Evolutionary conservation across 1,140 invertebrate species (phyloP).

Genomic region (Pristionchus pacificus): DNA sequence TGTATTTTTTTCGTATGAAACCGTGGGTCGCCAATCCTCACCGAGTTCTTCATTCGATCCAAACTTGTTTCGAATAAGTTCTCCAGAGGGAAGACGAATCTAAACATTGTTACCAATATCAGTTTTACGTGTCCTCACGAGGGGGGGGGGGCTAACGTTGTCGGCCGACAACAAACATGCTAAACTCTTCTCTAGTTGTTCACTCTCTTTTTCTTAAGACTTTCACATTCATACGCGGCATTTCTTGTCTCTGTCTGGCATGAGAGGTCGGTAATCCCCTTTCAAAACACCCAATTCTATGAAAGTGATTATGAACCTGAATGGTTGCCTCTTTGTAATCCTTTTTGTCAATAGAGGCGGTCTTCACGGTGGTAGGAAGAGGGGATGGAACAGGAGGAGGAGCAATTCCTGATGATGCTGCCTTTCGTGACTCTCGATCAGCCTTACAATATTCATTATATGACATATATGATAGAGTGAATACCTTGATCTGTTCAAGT

Average conservation of each 20-base stretch:
- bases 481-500: constrained; percentile 73
- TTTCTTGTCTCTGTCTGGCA: no score
- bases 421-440: constrained; percentile 65
- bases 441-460: constrained; percentile 61
- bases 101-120: no score
- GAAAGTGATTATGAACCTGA: constrained; percentile 57
- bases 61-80: constrained; percentile 72
- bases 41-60: constrained; percentile 76
- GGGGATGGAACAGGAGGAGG: background rate
- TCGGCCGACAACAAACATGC: no score
- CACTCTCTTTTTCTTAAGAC: no score
- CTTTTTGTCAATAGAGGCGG: constrained; percentile 45
- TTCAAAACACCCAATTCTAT: background rate
- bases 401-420: constrained; percentile 29
- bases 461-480: background rate
- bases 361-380: background rate
- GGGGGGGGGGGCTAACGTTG: no score
- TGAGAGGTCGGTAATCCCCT: no score
- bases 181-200: no score
- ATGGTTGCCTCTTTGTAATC: constrained; percentile 58
- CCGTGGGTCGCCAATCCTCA: no score
- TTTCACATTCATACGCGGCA: no score
- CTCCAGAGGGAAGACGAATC: constrained; percentile 66
- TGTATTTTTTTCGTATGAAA: no score
- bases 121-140: no score